Percentiles rank a stretch among this genome's conserved stretches.
Evolutionary conservation across 2,888 invertebrate genomes (phyloP).

Genomic region (Dinocampus coccinellae): DNA sequence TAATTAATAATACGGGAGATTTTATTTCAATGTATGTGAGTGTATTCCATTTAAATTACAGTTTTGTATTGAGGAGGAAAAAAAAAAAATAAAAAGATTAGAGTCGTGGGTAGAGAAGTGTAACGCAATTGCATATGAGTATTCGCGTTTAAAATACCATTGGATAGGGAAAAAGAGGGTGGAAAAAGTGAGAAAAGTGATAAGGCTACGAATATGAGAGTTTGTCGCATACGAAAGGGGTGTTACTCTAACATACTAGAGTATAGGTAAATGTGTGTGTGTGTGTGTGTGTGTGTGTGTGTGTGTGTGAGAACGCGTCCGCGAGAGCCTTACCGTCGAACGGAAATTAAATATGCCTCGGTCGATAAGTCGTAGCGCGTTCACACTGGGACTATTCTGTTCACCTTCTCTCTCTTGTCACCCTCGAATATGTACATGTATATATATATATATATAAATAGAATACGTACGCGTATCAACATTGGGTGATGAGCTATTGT

Average conservation of each 20-base stretch:
- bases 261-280: neutral
- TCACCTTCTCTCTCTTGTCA: neutral
- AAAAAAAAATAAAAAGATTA: too few species aligned
- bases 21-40: too few species aligned
- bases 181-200: constrained; percentile 49
- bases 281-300: constrained; percentile 39
- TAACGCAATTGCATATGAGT: constrained; percentile 34
- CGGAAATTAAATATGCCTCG: constrained; percentile 70
- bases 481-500: constrained; percentile 68
- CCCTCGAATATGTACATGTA: neutral
- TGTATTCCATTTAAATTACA: too few species aligned
- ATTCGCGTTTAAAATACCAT: constrained; percentile 65
- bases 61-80: too few species aligned
- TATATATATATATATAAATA: constrained; percentile 33
- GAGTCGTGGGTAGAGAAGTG: too few species aligned
- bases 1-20: too few species aligned
- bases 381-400: constrained; percentile 3
- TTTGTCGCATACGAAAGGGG: constrained; percentile 21
- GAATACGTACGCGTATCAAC: constrained; percentile 61
- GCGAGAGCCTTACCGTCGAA: constrained; percentile 53
- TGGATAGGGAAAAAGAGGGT: constrained; percentile 66
- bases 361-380: constrained; percentile 64
- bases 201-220: constrained; percentile 53
- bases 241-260: constrained; percentile 21
- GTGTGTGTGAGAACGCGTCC: constrained; percentile 30